Evolutionary conservation across 2,797 vertebrate genomes (phyloP), one percentile per base, ranked within the genome.

Genomic region (Gymnoscopelus microlampas): DNA sequence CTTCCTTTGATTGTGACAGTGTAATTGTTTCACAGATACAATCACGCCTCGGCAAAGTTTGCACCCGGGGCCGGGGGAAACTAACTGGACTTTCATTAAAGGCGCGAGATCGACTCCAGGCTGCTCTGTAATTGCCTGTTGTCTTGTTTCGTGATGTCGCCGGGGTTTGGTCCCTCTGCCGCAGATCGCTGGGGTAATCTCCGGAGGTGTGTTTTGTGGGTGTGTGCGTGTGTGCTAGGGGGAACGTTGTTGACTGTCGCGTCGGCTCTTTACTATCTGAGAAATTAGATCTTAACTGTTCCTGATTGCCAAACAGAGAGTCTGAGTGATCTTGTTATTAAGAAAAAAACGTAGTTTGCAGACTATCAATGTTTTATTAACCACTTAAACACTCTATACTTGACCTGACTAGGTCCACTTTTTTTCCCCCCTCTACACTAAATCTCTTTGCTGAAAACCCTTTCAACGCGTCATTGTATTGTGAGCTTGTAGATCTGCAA

Each of bases 1-100:
- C 92, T 93, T 94, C 94, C 94, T 95, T 95, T 95, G 94, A 95
- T 95, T 94, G 94, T 95, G 94, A 95, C 94, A 94, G 94, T 94
- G 93, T 95, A 95, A 95, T 95, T 95, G 94, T 94, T 93, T 87
- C 84, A 81, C 91, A 93, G 93, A 94, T 94, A 92, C 92, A 92
- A 94, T 95, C 93, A 91, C 82, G 87, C 89, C 32, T 74, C 74
- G 87, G 92, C 80, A 84, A 81, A 60, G 19, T 19, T 93, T 87
- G n/a, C 57, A 94, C 93, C 94, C 93, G 90, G 73, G 94, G 94
- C 93, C 9, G 89, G 89, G 87, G 91, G 91, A 93, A 93, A 92
- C 93, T 91, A 93, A 92, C 93, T 91, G 92, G 91, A 95, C 93
- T 94, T 94, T 95, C 93, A 94, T 94, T 94, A 94, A 92, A 93